A percentile compares a stretch with the other conserved stretches of the same genome.
Conservation (phyloP, 2,113 vertebrate species). For the Ophthalmolycus amberensis region DNA sequence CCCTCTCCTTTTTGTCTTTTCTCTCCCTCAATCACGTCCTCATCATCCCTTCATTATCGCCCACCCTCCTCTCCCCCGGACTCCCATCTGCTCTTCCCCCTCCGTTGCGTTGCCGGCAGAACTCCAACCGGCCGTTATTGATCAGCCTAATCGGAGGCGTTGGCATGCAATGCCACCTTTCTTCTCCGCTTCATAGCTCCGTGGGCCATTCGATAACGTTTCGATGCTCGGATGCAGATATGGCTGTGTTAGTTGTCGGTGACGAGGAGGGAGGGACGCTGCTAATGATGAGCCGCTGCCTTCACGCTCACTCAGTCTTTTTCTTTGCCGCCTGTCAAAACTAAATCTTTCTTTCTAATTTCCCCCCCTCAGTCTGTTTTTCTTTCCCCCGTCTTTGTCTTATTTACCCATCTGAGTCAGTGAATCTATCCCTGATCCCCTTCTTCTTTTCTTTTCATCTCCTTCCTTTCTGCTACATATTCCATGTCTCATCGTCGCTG, state of each 20-base stretch:
- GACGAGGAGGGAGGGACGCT: conserved; percentile 25
- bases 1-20: not conserved
- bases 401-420: conserved; percentile 63
- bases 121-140: conserved; percentile 58
- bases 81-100: not conserved
- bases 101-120: not conserved
- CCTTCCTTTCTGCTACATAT: conserved; percentile 33
- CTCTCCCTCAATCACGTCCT: conserved; percentile 16
- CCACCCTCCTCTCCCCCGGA: not conserved
- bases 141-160: conserved; percentile 72
- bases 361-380: conserved; percentile 7
- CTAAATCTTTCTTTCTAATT: conserved; percentile 6
- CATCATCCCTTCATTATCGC: conserved; percentile 27
- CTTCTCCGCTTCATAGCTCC: conserved; percentile 59
- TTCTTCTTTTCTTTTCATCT: conserved; percentile 16
- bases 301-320: conserved; percentile 35
- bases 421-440: conserved; percentile 23
- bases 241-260: conserved; percentile 30
- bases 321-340: conserved; percentile 43
- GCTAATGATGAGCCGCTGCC: conserved; percentile 52
- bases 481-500: conserved; percentile 27
- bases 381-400: conserved; percentile 25
- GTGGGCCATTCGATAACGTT: conserved; percentile 65
- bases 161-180: conserved; percentile 70
- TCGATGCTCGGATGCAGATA: conserved; percentile 75